A percentile compares a stretch with the other conserved stretches of the same genome.
Conservation (phyloP, 1,140 invertebrate genomes). For the Cecropterus lyciades region DNA sequence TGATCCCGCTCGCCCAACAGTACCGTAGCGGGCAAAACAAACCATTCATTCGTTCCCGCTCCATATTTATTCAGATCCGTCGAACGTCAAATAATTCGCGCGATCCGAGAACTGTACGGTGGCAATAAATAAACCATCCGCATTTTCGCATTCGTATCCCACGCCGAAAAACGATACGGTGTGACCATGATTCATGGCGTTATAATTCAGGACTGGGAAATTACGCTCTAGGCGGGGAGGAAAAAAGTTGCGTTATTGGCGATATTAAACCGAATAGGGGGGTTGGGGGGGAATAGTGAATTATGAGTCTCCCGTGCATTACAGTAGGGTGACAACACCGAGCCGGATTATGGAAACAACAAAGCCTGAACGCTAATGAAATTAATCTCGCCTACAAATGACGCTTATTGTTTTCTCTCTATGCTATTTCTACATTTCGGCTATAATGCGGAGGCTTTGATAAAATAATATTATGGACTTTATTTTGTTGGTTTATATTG, state of each 20-base stretch:
- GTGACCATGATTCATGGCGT: slow-evolving; percentile 59
- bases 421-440: neutral
- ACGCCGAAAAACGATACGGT: slow-evolving; percentile 43
- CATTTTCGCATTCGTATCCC: slow-evolving; percentile 38
- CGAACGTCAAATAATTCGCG: slow-evolving; percentile 37
- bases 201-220: slow-evolving; percentile 63
- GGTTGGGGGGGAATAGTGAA: slow-evolving; percentile 50
- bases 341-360: slow-evolving; percentile 39
- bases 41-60: slow-evolving; percentile 23
- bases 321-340: slow-evolving; percentile 53
- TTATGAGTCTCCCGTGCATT: slow-evolving; percentile 55
- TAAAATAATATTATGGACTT: too few species aligned
- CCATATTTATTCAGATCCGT: slow-evolving; percentile 32
- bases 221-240: slow-evolving; percentile 42
- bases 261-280: slow-evolving; percentile 52
- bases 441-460: too few species aligned
- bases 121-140: slow-evolving; percentile 44
- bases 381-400: slow-evolving; percentile 45
- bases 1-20: slow-evolving; percentile 4
- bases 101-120: slow-evolving; percentile 17
- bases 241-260: slow-evolving; percentile 62
- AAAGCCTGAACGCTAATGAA: slow-evolving; percentile 51
- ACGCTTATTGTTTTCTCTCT: slow-evolving; percentile 43
- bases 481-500: too few species aligned
- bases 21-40: slow-evolving; percentile 24